phyloP scores from a whole-genome alignment of 2,797 vertebrate genomes.

The Trichosurus vulpecula region DNA sequence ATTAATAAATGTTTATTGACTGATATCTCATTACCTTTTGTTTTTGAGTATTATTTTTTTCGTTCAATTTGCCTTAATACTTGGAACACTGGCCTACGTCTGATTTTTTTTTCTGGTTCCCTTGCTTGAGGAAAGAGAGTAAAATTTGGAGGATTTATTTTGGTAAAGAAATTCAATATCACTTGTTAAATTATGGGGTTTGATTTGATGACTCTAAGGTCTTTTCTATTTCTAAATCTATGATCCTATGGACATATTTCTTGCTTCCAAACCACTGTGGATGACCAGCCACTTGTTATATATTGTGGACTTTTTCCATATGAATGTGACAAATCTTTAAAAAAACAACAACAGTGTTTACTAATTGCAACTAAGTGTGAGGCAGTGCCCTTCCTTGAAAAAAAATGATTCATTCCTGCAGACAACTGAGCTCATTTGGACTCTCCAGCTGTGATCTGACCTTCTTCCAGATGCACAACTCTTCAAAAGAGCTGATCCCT shows the following conservation, averaged over 20 bases:
- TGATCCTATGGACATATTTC: background rate
- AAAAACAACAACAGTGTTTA: background rate
- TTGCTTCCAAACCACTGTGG: background rate
- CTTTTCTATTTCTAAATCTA: background rate
- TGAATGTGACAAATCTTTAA: slow-evolving; percentile 22
- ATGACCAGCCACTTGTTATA: background rate
- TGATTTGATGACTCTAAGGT: background rate
- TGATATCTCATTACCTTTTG: background rate
- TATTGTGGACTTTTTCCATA: background rate
- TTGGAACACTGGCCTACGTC: background rate
- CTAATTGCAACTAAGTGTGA: slow-evolving; percentile 37
- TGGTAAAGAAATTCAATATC: background rate
- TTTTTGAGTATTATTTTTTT: background rate
- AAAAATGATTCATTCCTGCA: slow-evolving; percentile 34
- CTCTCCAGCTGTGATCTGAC: slow-evolving; percentile 61
- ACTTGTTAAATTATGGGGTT: background rate
- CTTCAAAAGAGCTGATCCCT: slow-evolving; percentile 24
- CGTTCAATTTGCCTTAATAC: background rate
- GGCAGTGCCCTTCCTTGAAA: slow-evolving; percentile 9
- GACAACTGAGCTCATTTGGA: slow-evolving; percentile 33
- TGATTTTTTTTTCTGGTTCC: background rate
- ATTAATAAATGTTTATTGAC: background rate
- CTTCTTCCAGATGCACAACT: slow-evolving; percentile 52
- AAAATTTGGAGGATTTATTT: background rate
- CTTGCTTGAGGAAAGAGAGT: background rate